phyloP scores from a whole-genome alignment of 1,140 invertebrate species.

The Catajapyx aquilonaris region DNA sequence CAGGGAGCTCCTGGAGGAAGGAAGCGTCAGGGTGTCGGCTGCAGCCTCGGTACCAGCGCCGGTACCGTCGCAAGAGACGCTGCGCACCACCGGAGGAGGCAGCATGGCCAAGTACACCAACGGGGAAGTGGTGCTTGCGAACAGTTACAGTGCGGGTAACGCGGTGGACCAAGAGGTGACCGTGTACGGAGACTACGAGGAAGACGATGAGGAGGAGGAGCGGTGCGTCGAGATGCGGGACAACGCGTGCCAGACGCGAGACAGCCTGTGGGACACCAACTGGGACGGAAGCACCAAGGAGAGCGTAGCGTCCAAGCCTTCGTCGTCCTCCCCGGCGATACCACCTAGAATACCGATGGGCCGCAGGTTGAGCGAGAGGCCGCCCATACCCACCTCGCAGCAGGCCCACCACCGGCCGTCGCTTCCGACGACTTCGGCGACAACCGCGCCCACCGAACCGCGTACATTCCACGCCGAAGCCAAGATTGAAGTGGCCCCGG shows the following conservation, averaged over 20 bases:
- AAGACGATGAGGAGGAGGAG: constrained; percentile 12
- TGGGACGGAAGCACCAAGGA: too few relatives aligned
- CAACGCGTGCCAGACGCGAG: constrained; percentile 53
- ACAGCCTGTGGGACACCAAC: too few relatives aligned
- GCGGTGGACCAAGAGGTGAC: background rate
- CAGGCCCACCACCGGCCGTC: too few relatives aligned
- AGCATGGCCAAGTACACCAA: constrained; percentile 6
- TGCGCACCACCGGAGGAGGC: background rate
- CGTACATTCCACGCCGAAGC: too few relatives aligned
- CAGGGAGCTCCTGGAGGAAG: constrained; percentile 51
- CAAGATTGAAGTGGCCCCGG: too few relatives aligned
- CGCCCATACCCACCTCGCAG: too few relatives aligned
- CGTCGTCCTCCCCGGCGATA: too few relatives aligned
- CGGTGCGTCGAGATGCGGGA: constrained; percentile 38
- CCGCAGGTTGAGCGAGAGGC: too few relatives aligned
- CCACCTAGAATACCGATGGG: too few relatives aligned
- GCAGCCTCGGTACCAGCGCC: background rate
- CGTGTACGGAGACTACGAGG: constrained; percentile 7
- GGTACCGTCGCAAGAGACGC: background rate
- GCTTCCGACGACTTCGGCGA: too few relatives aligned
- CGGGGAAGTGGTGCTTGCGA: constrained; percentile 9
- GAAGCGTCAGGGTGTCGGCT: background rate
- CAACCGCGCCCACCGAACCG: too few relatives aligned
- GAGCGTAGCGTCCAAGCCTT: too few relatives aligned
- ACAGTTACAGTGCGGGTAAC: constrained; percentile 2